A percentile compares a stretch with the other conserved stretches of the same genome.
Evolutionary conservation across 2,888 invertebrate genomes (phyloP).

Genomic region (Helobdella robusta): DNA sequence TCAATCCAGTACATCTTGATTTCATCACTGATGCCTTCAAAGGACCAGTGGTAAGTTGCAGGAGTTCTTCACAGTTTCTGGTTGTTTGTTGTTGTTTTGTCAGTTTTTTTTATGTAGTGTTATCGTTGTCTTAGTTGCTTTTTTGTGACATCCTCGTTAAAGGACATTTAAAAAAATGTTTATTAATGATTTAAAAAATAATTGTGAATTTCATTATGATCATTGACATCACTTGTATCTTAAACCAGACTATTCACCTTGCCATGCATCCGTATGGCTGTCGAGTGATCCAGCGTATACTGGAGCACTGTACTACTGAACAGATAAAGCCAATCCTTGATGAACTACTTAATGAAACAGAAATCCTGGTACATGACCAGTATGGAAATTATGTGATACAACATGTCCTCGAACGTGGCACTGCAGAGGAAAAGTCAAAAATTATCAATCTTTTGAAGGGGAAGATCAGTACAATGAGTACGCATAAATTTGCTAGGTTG

Average conservation of each 20-base stretch:
- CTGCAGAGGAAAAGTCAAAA: conserved; percentile 87
- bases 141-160: not conserved
- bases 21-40: conserved; percentile 80
- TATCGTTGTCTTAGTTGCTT: no score
- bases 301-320: conserved; percentile 92
- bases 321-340: conserved; percentile 74
- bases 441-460: conserved; percentile 78
- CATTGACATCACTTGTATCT: no score
- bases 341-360: conserved; percentile 87
- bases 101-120: not conserved
- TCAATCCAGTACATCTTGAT: conserved; percentile 88
- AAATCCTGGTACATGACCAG: conserved; percentile 76
- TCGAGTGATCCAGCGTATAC: conserved; percentile 95
- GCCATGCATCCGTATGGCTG: conserved; percentile 99
- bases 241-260: conserved; percentile 69
- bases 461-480: conserved; percentile 83
- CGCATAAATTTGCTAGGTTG: conserved; percentile 87
- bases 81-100: not conserved
- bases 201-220: not conserved
- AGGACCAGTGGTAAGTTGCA: conserved; percentile 46
- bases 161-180: not conserved
- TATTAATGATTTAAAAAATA: not conserved
- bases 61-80: no score
- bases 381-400: conserved; percentile 67
- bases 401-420: conserved; percentile 93